A percentile compares a stretch with the other conserved stretches of the same genome.
phyloP scores from a whole-genome alignment of 2,113 vertebrate species.

The Catharus minimus region DNA sequence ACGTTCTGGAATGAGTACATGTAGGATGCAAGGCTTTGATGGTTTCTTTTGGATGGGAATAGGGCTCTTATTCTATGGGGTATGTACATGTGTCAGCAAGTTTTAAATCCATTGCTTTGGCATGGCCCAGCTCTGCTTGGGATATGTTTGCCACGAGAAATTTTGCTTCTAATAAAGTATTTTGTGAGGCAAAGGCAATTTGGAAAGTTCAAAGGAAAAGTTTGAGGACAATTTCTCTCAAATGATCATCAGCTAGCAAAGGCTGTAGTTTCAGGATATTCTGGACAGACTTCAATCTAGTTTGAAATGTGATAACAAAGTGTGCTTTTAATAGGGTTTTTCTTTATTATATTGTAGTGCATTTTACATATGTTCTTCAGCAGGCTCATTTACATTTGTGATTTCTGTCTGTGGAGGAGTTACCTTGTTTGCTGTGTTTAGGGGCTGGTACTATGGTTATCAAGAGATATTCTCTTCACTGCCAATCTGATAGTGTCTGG shows the following conservation, averaged over 20 bases:
- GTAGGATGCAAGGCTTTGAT: constrained; percentile 37
- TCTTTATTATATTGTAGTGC: background rate
- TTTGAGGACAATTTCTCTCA: constrained; percentile 16
- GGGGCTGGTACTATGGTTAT: background rate
- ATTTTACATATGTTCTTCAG: background rate
- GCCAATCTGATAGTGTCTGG: constrained; percentile 23
- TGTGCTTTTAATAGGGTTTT: background rate
- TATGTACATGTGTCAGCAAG: constrained; percentile 38
- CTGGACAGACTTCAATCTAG: background rate
- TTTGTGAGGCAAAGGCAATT: background rate
- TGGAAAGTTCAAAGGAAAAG: constrained; percentile 19
- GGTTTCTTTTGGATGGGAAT: constrained; percentile 41
- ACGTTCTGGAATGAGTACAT: constrained; percentile 25
- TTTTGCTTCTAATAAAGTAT: constrained; percentile 24
- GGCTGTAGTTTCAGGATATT: background rate
- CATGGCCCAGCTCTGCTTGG: background rate
- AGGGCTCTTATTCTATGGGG: background rate
- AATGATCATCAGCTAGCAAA: constrained; percentile 1
- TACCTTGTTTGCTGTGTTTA: constrained; percentile 13
- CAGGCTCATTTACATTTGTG: background rate
- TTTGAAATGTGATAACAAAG: background rate
- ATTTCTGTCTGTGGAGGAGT: constrained; percentile 13
- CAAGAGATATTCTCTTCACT: background rate
- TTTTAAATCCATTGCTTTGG: constrained; percentile 32
- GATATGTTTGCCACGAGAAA: constrained; percentile 4